Conservation (phyloP, 1,140 invertebrate genomes). For the Leucophenga varia region DNA sequence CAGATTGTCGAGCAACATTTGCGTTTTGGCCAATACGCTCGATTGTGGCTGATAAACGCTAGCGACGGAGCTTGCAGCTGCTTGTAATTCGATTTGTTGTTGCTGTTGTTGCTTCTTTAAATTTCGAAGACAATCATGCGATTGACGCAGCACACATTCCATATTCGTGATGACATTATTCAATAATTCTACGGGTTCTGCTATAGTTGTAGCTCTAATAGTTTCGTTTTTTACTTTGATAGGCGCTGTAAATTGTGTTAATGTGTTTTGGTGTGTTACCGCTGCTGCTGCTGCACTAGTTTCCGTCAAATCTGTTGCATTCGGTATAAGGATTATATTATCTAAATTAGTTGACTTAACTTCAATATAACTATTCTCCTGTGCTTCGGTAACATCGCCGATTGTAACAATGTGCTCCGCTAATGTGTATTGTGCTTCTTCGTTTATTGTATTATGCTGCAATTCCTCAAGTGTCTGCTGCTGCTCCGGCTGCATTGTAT, state of each 20-base stretch:
- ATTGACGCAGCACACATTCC: conserved; percentile 42
- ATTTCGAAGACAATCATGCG: conserved; percentile 33
- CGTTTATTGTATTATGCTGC: too few species aligned
- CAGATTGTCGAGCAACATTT: conserved; percentile 40
- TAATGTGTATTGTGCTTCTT: too few species aligned
- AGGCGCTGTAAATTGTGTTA: too few species aligned
- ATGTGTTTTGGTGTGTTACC: neutral
- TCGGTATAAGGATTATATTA: too few species aligned
- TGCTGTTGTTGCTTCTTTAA: conserved; percentile 15
- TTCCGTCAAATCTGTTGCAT: neutral
- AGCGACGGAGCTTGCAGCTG: neutral
- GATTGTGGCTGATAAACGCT: conserved; percentile 2
- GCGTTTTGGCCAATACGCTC: conserved; percentile 31
- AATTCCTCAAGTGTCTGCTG: too few species aligned
- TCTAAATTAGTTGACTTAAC: too few species aligned
- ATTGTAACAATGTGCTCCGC: too few species aligned
- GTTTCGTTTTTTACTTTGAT: too few species aligned
- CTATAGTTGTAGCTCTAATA: too few species aligned
- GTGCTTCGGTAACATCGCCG: too few species aligned
- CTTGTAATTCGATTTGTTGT: conserved; percentile 19
- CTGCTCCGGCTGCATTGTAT: too few species aligned
- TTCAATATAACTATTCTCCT: too few species aligned
- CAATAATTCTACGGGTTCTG: conserved; percentile 25
- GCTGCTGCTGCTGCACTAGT: neutral
- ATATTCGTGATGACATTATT: conserved; percentile 38